Evolutionary conservation across 2,797 vertebrate genomes (phyloP).

Genomic region (Enteromius paludinosus): DNA sequence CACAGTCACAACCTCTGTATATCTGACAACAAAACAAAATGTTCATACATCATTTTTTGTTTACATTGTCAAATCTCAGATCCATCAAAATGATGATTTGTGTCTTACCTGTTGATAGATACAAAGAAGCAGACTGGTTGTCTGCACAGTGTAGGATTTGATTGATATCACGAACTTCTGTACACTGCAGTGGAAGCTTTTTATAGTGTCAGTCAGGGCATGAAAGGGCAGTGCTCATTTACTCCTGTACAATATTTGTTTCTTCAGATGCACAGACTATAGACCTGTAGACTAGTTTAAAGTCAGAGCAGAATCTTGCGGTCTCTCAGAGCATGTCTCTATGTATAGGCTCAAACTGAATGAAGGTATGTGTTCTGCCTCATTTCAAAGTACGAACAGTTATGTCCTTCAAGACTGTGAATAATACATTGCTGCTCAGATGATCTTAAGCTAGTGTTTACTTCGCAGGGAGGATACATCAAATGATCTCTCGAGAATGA

Average conservation of each 20-base stretch:
- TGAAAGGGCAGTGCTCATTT: constrained; percentile 5
- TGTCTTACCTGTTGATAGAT: neutral
- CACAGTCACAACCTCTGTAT: neutral
- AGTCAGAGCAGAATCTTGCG: constrained; percentile 36
- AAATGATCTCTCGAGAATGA: constrained; percentile 35
- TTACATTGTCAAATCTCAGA: neutral
- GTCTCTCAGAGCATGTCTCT: constrained; percentile 16
- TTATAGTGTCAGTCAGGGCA: constrained; percentile 25
- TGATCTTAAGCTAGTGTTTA: constrained; percentile 40
- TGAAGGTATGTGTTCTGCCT: constrained; percentile 32
- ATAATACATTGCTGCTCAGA: constrained; percentile 36
- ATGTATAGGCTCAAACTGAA: constrained; percentile 31
- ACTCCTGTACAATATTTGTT: constrained; percentile 10
- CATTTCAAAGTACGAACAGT: constrained; percentile 35
- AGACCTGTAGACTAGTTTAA: constrained; percentile 29
- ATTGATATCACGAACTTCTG: neutral
- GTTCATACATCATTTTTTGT: neutral
- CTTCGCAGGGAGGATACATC: constrained; percentile 42
- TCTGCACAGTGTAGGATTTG: neutral
- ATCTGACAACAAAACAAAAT: neutral
- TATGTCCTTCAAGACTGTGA: constrained; percentile 46
- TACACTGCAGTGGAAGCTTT: constrained; percentile 3
- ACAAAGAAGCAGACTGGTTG: neutral
- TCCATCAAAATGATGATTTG: constrained; percentile 2
- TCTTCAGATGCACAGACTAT: constrained; percentile 12